Base-by-base conservation (phyloP, 2,888 invertebrate species). In the Ypsolopha sequella region DNA sequence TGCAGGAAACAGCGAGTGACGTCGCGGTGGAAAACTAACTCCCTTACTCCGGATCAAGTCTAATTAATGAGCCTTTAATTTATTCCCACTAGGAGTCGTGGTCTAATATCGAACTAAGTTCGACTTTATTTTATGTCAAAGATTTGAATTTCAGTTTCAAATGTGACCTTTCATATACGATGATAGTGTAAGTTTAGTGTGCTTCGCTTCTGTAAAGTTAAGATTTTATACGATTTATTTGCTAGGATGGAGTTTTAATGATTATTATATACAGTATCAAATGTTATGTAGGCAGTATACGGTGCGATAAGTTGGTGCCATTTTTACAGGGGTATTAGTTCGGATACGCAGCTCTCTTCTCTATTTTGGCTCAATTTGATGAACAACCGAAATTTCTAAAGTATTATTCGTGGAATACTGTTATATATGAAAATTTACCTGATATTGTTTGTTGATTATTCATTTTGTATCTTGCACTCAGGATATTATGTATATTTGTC, bases 281-380 rank as follows among this genome's bases (percentile, higher is more conserved):
- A 84, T 51, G 82, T 85, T 84, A 82, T 80, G 80, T 85, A 84
- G 79, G 77, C 85, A 82, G 86, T 84, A 82, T 81, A 82, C 84
- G 86, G 86, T 86, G 86, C 86, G 86, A 80, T 81, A 79, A 81
- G 84, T 85, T 85, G 86, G 86, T 86, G 86, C 86, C 86, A 86
- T 86, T 85, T 81, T 82, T 86, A 85, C 85, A 85, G 84, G 82
- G 85, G 82, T 80, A 79, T 81, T 77, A 78, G 81, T 80, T 79
- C 63, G 70, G 72, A 67, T 51, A 36, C 14, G 38, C 41, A 36
- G 51, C 49, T 46, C 52, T 52, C 49, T 52, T 50, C 36, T 13
- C 41, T 24, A 41, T 41, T 35, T 44, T 51, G 43, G 48, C 44
- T 44, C 43, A 45, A 51, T 44, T 51, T 45, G 39, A 36, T 51